These are phyloP conservation scores for Stictocephala bisonia DNA, from an alignment of 2,888 invertebrate species.

Conservation along the genomic window DNA sequence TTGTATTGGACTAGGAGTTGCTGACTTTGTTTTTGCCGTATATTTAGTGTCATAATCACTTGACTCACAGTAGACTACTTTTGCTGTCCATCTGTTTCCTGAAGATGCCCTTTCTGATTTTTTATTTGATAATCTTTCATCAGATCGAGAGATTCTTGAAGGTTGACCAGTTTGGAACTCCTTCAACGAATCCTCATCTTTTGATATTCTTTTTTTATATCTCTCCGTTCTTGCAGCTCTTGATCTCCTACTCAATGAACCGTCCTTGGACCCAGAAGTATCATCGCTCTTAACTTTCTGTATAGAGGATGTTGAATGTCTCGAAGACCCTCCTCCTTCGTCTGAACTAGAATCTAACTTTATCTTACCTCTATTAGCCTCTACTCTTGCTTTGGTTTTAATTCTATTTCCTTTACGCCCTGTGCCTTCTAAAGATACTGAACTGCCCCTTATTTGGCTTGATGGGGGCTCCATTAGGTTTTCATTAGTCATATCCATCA, in stretches of 20 bases:
- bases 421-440: slow-evolving; percentile 37
- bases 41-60: slow-evolving; percentile 55
- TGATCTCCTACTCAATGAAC: slow-evolving; percentile 75
- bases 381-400: slow-evolving; percentile 72
- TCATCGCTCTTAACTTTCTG: slow-evolving; percentile 72
- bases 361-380: slow-evolving; percentile 72
- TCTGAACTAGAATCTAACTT: slow-evolving; percentile 76
- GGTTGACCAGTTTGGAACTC: slow-evolving; percentile 64
- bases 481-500: slow-evolving; percentile 31
- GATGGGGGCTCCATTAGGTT: not conserved
- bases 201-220: slow-evolving; percentile 79
- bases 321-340: slow-evolving; percentile 73
- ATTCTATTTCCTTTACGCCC: slow-evolving; percentile 35
- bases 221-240: slow-evolving; percentile 83
- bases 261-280: slow-evolving; percentile 60
- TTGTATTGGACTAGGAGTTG: slow-evolving; percentile 59
- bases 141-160: slow-evolving; percentile 39
- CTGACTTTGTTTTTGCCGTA: slow-evolving; percentile 56
- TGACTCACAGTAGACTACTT: slow-evolving; percentile 57
- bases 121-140: slow-evolving; percentile 44
- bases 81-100: slow-evolving; percentile 55
- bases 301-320: slow-evolving; percentile 75
- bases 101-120: slow-evolving; percentile 63
- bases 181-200: slow-evolving; percentile 68
- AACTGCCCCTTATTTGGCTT: slow-evolving; percentile 21